Conservation (phyloP, 2,888 invertebrate genomes). For the Pollenia griseotomentosa region DNA sequence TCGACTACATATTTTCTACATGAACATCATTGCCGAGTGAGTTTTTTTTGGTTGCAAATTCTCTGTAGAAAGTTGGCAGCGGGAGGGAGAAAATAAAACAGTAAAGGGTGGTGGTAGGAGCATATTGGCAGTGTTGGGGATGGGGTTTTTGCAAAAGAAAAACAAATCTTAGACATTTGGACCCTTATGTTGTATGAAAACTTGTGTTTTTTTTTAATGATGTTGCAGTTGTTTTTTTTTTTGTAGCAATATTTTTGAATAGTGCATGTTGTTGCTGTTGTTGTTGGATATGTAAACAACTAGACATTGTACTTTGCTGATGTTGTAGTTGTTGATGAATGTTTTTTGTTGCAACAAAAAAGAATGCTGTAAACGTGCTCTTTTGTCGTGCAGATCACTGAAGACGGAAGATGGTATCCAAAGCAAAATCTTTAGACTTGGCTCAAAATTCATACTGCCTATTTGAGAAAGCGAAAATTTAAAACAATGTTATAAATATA, state of each 20-base stretch:
- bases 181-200: constrained; percentile 38
- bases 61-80: constrained; percentile 21
- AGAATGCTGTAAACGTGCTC: constrained; percentile 65
- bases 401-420: constrained; percentile 26
- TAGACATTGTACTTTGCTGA: constrained; percentile 12
- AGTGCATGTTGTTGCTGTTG: constrained; percentile 39
- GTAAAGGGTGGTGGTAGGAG: not conserved
- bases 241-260: constrained; percentile 13
- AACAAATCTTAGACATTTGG: constrained; percentile 54
- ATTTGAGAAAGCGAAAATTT: no score
- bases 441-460: not conserved
- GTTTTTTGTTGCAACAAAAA: constrained; percentile 51
- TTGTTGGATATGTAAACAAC: constrained; percentile 59
- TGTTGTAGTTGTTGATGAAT: not conserved
- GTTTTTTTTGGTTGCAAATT: not conserved
- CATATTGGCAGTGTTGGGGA: not conserved
- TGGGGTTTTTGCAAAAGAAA: constrained; percentile 18
- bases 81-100: not conserved
- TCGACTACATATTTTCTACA: constrained; percentile 80
- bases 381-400: constrained; percentile 47
- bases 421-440: not conserved
- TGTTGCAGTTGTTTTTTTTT: constrained; percentile 13
- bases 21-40: constrained; percentile 52
- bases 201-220: constrained; percentile 8
- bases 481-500: no score